Evolutionary conservation across 2,113 vertebrate species (phyloP).

Genomic region (Pelvicachromis taeniatus): DNA sequence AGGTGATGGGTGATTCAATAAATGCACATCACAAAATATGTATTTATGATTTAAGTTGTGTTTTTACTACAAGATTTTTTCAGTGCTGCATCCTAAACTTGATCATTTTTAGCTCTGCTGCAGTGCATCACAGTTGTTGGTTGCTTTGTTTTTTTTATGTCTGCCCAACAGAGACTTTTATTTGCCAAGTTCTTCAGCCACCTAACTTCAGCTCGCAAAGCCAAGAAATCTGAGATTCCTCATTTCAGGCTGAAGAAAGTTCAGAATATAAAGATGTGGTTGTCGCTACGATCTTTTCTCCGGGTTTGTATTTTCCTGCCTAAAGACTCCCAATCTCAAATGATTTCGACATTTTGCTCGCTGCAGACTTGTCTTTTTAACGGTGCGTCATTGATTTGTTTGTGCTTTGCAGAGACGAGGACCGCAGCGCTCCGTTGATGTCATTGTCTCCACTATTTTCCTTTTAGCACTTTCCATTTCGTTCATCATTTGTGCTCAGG

Average conservation of each 20-base stretch:
- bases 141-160: not conserved
- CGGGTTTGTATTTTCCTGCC: slow-evolving; percentile 74
- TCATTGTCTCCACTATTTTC: slow-evolving; percentile 94
- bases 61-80: not conserved
- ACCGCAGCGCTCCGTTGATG: slow-evolving; percentile 95
- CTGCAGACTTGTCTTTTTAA: not conserved
- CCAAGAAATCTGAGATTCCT: slow-evolving; percentile 95
- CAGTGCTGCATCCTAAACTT: not conserved
- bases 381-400: not conserved
- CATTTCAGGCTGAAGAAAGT: slow-evolving; percentile 98
- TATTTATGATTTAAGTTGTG: not conserved
- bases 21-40: not conserved
- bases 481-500: slow-evolving; percentile 96
- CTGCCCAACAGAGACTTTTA: slow-evolving; percentile 83
- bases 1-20: slow-evolving; percentile 68
- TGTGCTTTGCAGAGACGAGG: slow-evolving; percentile 83
- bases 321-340: not conserved
- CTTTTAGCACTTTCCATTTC: slow-evolving; percentile 91
- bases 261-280: slow-evolving; percentile 99
- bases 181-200: slow-evolving; percentile 98
- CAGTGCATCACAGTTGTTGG: not conserved
- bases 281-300: slow-evolving; percentile 93
- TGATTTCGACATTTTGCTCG: not conserved
- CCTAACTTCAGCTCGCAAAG: slow-evolving; percentile 95
- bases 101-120: not conserved